Conservation (phyloP, 1,140 invertebrate species). For the Xylocopa sonorina region DNA sequence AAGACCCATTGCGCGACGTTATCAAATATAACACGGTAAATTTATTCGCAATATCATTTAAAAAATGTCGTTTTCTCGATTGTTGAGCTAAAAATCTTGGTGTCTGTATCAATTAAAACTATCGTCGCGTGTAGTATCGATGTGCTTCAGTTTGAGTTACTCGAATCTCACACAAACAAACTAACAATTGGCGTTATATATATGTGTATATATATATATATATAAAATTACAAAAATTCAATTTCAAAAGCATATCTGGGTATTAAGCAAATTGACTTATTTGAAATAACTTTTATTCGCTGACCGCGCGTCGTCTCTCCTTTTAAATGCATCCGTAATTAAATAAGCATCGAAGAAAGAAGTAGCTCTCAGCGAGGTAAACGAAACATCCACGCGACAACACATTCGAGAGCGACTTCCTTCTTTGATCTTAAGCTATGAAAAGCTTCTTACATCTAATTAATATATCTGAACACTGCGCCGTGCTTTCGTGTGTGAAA, state of each 20-base stretch:
- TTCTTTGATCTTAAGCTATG: conserved; percentile 30
- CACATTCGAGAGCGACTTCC: background rate
- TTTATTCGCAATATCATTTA: background rate
- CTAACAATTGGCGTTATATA: background rate
- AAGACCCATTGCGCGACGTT: background rate
- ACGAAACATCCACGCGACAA: background rate
- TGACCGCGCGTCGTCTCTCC: background rate
- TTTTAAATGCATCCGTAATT: conserved; percentile 45
- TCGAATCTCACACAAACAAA: background rate
- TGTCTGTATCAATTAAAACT: conserved; percentile 6
- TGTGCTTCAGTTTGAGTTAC: background rate
- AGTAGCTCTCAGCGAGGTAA: background rate
- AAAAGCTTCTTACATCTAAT: conserved; percentile 27
- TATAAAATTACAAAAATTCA: conserved; percentile 40
- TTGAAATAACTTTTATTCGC: conserved; percentile 25
- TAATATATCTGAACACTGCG: conserved; percentile 32
- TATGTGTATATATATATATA: conserved; percentile 1
- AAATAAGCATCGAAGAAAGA: conserved; percentile 31
- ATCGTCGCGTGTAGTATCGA: background rate
- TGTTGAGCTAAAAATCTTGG: background rate
- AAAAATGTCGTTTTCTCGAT: conserved; percentile 17
- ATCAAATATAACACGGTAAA: conserved; percentile 31
- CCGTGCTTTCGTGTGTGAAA: conserved; percentile 26
- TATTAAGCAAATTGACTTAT: conserved; percentile 9
- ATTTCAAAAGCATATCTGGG: conserved; percentile 14